Evolutionary conservation across 1,140 invertebrate genomes (phyloP), one percentile per base, ranked within the genome.

Genomic region (Drosophila arizonae): DNA sequence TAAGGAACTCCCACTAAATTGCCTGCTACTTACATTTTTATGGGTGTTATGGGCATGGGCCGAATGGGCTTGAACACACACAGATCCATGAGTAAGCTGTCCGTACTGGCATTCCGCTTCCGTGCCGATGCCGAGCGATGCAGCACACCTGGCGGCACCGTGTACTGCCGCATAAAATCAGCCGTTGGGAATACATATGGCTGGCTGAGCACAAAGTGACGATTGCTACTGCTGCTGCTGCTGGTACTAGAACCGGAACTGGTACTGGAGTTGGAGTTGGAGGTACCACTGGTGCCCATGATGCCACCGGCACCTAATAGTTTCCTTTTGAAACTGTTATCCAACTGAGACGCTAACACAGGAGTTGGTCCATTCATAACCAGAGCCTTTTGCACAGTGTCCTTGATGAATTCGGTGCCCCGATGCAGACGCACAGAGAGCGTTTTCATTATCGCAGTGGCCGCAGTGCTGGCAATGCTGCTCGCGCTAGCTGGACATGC

Each of bases 1-100:
- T 17, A 9, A 21, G 15, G 17, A 17, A 9, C 15, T 46, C 6
- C 3, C 8, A 15, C 15, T 17, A 30, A 10, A 3, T 9, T 0
- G 1, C 3, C 1, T 11, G 2, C 0, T 13, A 76, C 76, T 73
- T 61, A 91, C 90, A 91, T 84, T 77, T 91, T 91, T 9, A 90
- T 89, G 60, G 88, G 90, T 50, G 90, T 90, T 72, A 91, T 92
- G 55, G 93, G 93, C 73, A 93, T 92, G 28, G 93, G 92, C 75
- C 93, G 93, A 45, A 94, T 94, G 17, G 94, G 94, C 70, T 94
- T 94, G 56, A 94, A 94, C 74, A 94, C 92, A 81, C 94, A 93
- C 74, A 94, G 93, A 77, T 94, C 94, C 76, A 93, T 93, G 77
- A 93, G 93, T 36, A 94, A 93, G 67, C 93, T 94, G 69, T 94